These are phyloP conservation scores for Carassius carassius DNA, from an alignment of 2,113 vertebrate genomes.

Conservation along the genomic window DNA sequence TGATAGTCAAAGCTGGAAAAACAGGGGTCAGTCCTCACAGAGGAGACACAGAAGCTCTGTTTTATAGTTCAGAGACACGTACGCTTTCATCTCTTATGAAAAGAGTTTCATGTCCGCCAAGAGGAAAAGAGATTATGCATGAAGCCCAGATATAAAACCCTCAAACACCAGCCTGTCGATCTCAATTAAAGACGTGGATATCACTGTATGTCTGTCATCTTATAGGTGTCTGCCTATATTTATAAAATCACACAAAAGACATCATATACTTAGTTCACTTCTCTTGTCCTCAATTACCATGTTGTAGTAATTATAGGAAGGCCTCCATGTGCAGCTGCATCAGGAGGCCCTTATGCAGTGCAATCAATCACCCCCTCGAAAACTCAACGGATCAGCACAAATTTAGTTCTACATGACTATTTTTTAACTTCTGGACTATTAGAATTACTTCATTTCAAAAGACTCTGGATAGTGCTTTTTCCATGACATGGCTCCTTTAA, in stretches of 20 bases:
- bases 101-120: neutral
- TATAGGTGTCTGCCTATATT: neutral
- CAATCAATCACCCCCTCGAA: neutral
- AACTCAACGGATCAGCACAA: neutral
- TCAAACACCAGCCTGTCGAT: slow-evolving; percentile 19
- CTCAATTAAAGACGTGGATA: neutral
- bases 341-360: neutral
- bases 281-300: slow-evolving; percentile 33
- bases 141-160: slow-evolving; percentile 1
- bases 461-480: neutral
- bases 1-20: neutral
- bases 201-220: slow-evolving; percentile 5
- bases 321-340: slow-evolving; percentile 38
- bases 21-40: neutral
- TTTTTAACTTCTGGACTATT: neutral
- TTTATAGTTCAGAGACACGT: slow-evolving; percentile 5
- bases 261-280: slow-evolving; percentile 20
- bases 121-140: neutral
- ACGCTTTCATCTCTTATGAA: slow-evolving; percentile 6
- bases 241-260: slow-evolving; percentile 21
- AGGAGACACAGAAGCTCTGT: neutral
- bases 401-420: neutral
- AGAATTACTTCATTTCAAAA: neutral
- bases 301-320: slow-evolving; percentile 30
- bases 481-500: neutral